Evolutionary conservation across 2,113 vertebrate species (phyloP), one percentile per base, ranked within the genome.

Genomic region (Thermophis baileyi): DNA sequence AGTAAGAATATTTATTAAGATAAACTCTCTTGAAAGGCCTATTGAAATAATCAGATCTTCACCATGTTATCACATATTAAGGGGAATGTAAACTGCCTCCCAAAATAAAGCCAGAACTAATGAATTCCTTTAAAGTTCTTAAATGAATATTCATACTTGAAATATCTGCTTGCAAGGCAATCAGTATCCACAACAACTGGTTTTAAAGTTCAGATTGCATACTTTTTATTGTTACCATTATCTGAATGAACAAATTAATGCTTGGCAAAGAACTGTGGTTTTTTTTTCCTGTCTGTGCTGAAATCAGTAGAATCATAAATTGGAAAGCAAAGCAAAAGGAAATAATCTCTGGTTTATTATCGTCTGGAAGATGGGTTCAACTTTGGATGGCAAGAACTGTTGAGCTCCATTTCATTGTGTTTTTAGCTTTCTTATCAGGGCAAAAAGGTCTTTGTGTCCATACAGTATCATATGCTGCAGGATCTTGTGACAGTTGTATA

Each of bases 1-100:
- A 94, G 92, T 92, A 89, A 93, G 91, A 93, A 85, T 8, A 25
- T 93, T 91, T 12, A 30, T 94, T 90, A 60, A 46, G 85, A 74
- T 60, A 85, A 93, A 27, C 57, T 69, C 30, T 46, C 6, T 40
- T 22, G 18, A 54, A 90, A 50, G 57, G 53, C 8, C 60, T 51
- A 12, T 81, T 7, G 5, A 54, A 51, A 51, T 44, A 51, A 89
- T 44, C 40, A 89, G 1, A 24, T 89, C n/a, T 60, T 60, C 11
- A 55, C 9, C 57, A n/a, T 57, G n/a, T 6, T 25, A 30, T 30
- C 91, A 0, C 50, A 3, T 69, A 91, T 92, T 69, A 92, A 35
- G 69, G 16, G 69, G 69, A 81, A 40, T 6, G 35, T 20, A 81
- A 20, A 81, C 35, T 81, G 35, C 35, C 35, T 81, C 69, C 16